These are phyloP conservation scores for Patella ulyssiponensis DNA, from an alignment of 2,888 invertebrate genomes.

Conservation along the genomic window DNA sequence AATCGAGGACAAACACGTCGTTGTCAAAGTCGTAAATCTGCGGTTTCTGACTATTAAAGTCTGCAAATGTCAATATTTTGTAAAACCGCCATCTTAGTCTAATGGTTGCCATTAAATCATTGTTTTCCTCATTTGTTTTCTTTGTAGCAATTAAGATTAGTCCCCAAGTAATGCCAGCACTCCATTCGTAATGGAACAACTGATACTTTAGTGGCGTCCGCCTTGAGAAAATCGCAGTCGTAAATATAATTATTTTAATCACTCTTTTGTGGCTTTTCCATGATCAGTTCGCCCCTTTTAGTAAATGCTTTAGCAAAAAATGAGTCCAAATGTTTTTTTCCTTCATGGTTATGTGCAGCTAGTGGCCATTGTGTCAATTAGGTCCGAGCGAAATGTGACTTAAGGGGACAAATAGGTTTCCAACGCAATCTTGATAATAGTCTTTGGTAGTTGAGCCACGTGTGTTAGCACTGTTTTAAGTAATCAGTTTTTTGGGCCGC, in stretches of 20 bases:
- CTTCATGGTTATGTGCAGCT: background rate
- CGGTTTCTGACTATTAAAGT: background rate
- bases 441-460: slow-evolving; percentile 5
- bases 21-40: slow-evolving; percentile 5
- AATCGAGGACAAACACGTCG: background rate
- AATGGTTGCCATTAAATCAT: slow-evolving; percentile 9
- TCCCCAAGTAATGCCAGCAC: background rate
- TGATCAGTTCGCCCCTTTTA: background rate
- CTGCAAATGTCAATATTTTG: slow-evolving; percentile 11
- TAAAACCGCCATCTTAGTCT: background rate
- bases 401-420: background rate
- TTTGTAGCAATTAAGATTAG: slow-evolving; percentile 9
- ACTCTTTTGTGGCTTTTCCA: background rate
- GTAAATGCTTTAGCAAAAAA: slow-evolving; percentile 3
- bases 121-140: slow-evolving; percentile 8
- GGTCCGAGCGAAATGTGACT: background rate
- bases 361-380: background rate
- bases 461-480: background rate
- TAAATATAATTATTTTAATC: slow-evolving; percentile 13
- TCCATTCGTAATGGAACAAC: slow-evolving; percentile 8
- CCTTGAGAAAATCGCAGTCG: slow-evolving; percentile 1
- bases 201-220: background rate
- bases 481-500: slow-evolving; percentile 2
- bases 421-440: background rate
- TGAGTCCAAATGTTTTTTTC: background rate